phyloP scores from a whole-genome alignment of 2,797 vertebrate species.

The Coracias cyanogaster region DNA sequence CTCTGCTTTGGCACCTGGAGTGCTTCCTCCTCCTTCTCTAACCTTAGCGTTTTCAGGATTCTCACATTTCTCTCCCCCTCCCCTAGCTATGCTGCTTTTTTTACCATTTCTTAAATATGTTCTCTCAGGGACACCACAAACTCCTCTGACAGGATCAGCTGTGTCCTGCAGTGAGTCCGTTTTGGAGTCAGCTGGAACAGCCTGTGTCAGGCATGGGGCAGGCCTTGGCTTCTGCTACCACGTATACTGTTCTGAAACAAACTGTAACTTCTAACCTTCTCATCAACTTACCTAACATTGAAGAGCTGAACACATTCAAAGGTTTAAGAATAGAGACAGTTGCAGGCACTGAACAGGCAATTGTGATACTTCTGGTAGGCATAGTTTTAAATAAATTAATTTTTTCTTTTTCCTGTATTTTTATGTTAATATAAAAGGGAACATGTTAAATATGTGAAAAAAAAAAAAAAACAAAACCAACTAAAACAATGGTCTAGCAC shows the following conservation, averaged over 20 bases:
- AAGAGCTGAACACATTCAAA: neutral
- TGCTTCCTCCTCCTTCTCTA: neutral
- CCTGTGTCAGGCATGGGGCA: neutral
- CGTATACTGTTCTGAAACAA: neutral
- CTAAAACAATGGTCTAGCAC: neutral
- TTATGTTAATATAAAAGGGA: neutral
- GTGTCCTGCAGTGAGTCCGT: neutral
- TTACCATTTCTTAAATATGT: neutral
- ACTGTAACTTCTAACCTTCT: neutral
- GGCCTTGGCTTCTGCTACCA: neutral
- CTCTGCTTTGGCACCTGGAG: rapidly evolving
- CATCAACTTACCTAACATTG: neutral
- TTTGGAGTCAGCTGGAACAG: neutral
- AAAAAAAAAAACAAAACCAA: no score
- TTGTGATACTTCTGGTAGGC: neutral
- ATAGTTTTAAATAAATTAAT: neutral
- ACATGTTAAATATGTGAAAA: neutral
- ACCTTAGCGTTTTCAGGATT: neutral
- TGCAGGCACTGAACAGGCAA: neutral
- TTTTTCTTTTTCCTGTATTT: neutral
- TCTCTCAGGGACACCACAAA: neutral
- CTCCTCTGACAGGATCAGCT: neutral
- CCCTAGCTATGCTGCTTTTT: neutral
- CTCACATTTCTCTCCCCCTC: neutral
- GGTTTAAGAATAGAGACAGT: neutral